Conservation (phyloP, 2,113 vertebrate species). For the Oryzias celebensis region DNA sequence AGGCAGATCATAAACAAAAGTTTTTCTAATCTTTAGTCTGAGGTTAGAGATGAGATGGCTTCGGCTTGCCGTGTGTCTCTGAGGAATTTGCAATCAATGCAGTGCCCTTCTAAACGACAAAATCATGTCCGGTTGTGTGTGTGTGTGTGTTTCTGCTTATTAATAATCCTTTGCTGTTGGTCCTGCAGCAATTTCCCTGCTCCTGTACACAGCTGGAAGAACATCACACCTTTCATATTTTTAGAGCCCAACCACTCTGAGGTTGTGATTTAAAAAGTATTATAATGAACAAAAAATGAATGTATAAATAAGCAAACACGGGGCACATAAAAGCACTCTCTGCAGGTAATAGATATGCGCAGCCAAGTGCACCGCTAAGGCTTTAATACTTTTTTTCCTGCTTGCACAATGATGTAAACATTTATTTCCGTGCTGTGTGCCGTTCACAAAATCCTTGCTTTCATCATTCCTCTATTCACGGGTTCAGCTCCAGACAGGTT, state of each 20-base stretch:
- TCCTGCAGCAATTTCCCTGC: conserved; percentile 29
- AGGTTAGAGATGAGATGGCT: conserved; percentile 5
- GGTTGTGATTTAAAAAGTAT: conserved; percentile 21
- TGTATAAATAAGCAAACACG: conserved; percentile 15
- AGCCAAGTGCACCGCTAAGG: not conserved
- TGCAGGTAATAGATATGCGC: conserved; percentile 13
- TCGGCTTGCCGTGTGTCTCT: not conserved
- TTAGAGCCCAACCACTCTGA: conserved; percentile 19
- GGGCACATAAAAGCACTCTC: conserved; percentile 7
- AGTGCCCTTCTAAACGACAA: conserved; percentile 4
- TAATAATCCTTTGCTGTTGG: conserved; percentile 25
- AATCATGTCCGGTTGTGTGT: conserved; percentile 3
- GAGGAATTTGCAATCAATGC: conserved; percentile 13
- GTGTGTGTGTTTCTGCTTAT: conserved; percentile 4
- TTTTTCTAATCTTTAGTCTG: not conserved
- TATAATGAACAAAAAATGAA: conserved; percentile 16
- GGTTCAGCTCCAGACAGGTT: conserved; percentile 10
- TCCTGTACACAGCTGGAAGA: conserved; percentile 35
- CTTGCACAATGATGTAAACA: conserved; percentile 1
- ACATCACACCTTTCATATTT: conserved; percentile 35
- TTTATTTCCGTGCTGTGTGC: conserved; percentile 3
- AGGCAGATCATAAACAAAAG: conserved; percentile 7
- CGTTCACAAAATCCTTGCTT: conserved; percentile 3
- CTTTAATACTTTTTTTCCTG: conserved; percentile 1
- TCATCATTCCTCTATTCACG: not conserved